phyloP scores from a whole-genome alignment of 2,797 vertebrate species.

The Chromis chromis region DNA sequence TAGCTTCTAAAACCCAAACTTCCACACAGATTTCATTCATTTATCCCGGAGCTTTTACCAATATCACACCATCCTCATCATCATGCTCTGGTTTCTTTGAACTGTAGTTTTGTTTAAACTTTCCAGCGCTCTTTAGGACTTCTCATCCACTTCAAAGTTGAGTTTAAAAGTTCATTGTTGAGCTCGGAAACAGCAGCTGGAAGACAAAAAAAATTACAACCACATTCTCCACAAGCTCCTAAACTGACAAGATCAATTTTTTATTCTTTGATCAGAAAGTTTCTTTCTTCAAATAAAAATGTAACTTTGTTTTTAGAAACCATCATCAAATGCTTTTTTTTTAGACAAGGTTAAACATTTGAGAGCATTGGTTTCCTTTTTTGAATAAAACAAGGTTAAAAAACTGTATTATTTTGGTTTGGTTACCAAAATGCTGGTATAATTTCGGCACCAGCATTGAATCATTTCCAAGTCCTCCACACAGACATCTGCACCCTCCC shows the following conservation, averaged over 20 bases:
- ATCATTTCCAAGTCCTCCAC: conserved; percentile 25
- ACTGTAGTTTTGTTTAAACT: neutral
- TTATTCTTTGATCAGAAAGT: neutral
- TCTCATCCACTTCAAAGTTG: neutral
- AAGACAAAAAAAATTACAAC: no score
- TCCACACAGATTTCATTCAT: neutral
- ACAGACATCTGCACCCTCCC: conserved; percentile 37
- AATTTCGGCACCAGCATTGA: neutral
- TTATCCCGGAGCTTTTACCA: neutral
- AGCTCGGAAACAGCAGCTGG: neutral
- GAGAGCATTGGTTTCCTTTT: neutral
- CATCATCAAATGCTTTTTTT: no score
- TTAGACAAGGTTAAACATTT: neutral
- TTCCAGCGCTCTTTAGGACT: neutral
- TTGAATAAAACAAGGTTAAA: neutral
- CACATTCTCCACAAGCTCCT: neutral
- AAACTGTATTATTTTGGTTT: neutral
- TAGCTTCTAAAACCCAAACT: neutral
- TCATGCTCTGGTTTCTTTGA: neutral
- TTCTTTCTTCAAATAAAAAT: no score
- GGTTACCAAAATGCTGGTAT: neutral
- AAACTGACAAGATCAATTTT: neutral
- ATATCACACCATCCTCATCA: neutral
- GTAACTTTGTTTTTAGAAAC: no score
- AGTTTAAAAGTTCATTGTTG: neutral